Percentiles rank a stretch among this genome's conserved stretches.
Conservation (phyloP, 2,888 invertebrate genomes). For the Lasioglossum marginatum region DNA sequence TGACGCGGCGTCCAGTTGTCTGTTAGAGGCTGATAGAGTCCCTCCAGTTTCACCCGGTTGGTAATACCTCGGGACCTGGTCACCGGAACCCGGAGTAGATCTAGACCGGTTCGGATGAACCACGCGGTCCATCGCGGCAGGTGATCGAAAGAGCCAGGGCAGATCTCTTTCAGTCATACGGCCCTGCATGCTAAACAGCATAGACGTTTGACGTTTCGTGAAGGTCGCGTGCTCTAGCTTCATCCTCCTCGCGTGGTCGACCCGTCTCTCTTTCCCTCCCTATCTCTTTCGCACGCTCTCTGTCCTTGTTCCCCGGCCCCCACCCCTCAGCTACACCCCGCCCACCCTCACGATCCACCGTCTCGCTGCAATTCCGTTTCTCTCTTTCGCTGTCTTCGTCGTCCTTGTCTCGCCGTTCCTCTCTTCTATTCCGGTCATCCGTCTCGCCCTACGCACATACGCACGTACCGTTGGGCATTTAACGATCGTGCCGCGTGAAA, state of each 20-base stretch:
- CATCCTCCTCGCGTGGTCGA: constrained; percentile 44
- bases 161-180: constrained; percentile 72
- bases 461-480: constrained; percentile 59
- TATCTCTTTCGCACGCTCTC: constrained; percentile 40
- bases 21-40: not conserved
- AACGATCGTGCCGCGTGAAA: constrained; percentile 73
- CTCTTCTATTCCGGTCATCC: constrained; percentile 38
- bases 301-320: constrained; percentile 34
- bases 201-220: constrained; percentile 83
- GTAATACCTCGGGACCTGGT: not conserved
- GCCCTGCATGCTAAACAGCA: constrained; percentile 77
- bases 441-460: constrained; percentile 61
- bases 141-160: constrained; percentile 54
- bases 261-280: constrained; percentile 37
- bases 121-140: not conserved
- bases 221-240: constrained; percentile 78
- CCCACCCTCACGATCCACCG: not conserved
- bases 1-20: not conserved
- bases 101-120: not conserved
- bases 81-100: not conserved
- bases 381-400: constrained; percentile 36
- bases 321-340: constrained; percentile 7
- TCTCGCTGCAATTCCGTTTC: constrained; percentile 15
- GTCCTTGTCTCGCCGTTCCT: constrained; percentile 35
- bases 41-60: not conserved